These are phyloP conservation scores for Urophycis tenuis DNA, from an alignment of 2,797 vertebrate genomes.

Conservation along the genomic window DNA sequence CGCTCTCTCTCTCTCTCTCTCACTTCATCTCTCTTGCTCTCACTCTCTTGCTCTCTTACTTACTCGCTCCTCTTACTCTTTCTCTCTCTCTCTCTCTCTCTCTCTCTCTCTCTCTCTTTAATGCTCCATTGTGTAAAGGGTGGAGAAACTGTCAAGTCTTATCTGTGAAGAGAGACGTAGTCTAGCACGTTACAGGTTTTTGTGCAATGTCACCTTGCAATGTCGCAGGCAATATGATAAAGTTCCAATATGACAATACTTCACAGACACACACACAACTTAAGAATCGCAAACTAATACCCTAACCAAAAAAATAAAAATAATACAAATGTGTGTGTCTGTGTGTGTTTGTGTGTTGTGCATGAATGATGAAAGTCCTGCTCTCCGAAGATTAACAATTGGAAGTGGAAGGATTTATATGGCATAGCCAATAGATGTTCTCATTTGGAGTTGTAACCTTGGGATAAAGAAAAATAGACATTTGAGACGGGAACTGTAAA, in stretches of 20 bases:
- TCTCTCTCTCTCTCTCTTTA: slow-evolving; percentile 26
- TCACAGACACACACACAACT: background rate
- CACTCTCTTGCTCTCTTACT: background rate
- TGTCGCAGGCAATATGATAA: background rate
- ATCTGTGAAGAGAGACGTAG: background rate
- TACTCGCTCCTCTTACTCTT: slow-evolving; percentile 15
- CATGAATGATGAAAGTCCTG: background rate
- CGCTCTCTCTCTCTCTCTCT: background rate
- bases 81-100: slow-evolving; percentile 26
- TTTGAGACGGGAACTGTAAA: background rate
- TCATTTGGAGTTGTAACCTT: background rate
- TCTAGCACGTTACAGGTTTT: background rate
- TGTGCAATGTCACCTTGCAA: background rate
- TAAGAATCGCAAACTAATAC: too few species aligned
- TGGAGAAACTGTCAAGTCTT: background rate
- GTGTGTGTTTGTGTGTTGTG: background rate
- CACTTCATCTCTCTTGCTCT: background rate
- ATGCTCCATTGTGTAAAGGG: background rate
- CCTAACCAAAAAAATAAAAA: too few species aligned
- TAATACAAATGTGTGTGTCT: background rate
- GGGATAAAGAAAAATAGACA: background rate
- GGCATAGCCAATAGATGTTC: background rate
- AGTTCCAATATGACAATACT: background rate
- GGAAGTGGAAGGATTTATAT: background rate
- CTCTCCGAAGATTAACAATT: background rate